These are phyloP conservation scores for Cheilosia vulpina DNA, from an alignment of 2,888 invertebrate species.

Conservation along the genomic window DNA sequence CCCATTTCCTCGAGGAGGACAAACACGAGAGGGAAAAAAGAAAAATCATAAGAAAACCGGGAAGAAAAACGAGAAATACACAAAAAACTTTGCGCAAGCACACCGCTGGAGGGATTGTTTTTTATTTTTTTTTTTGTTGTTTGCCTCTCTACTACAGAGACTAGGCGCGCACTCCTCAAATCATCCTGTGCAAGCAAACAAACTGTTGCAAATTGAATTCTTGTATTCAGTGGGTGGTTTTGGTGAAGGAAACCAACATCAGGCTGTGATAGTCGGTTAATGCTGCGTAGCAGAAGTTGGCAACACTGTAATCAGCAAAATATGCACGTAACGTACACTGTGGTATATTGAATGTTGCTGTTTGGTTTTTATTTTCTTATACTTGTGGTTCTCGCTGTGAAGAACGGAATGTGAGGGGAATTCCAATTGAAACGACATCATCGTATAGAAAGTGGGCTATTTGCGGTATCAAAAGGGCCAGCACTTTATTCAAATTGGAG, in stretches of 20 bases:
- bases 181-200: slow-evolving; percentile 70
- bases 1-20: slow-evolving; percentile 39
- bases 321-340: slow-evolving; percentile 62
- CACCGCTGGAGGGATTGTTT: slow-evolving; percentile 28
- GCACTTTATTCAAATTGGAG: too few species aligned
- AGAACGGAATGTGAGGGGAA: slow-evolving; percentile 43
- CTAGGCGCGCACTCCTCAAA: slow-evolving; percentile 67
- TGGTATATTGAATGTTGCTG: slow-evolving; percentile 64
- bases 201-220: slow-evolving; percentile 75
- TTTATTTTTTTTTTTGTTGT: background rate
- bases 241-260: slow-evolving; percentile 18
- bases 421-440: background rate
- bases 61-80: slow-evolving; percentile 36
- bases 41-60: slow-evolving; percentile 44
- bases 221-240: slow-evolving; percentile 55
- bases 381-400: background rate
- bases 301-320: slow-evolving; percentile 71
- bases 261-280: slow-evolving; percentile 33
- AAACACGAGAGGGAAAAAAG: slow-evolving; percentile 34
- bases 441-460: too few species aligned
- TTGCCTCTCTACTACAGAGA: slow-evolving; percentile 44
- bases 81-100: slow-evolving; percentile 62
- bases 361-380: slow-evolving; percentile 23
- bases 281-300: slow-evolving; percentile 43
- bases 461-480: too few species aligned